Conservation (phyloP, 2,888 invertebrate species). For the Volucella bombylans region DNA sequence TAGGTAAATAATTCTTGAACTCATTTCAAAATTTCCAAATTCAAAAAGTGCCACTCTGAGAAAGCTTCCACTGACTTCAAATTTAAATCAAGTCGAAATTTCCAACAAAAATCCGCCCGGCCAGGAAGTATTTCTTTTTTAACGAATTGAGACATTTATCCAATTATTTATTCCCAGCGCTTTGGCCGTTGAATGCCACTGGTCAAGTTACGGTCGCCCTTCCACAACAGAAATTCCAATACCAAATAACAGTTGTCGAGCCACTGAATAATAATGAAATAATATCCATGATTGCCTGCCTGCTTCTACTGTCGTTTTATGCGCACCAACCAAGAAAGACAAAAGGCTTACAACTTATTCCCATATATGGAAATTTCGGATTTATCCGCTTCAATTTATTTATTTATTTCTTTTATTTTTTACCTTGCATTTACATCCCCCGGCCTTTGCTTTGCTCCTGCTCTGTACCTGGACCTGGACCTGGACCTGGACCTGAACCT, state of each 20-base stretch:
- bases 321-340: slow-evolving; percentile 52
- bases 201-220: slow-evolving; percentile 57
- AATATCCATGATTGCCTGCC: slow-evolving; percentile 66
- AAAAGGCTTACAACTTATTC: slow-evolving; percentile 73
- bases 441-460: slow-evolving; percentile 9
- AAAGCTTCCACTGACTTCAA: too few relatives aligned
- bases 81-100: too few relatives aligned
- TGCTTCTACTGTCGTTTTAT: slow-evolving; percentile 40
- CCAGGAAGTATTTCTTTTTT: slow-evolving; percentile 55
- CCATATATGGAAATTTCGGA: slow-evolving; percentile 72
- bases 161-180: slow-evolving; percentile 67
- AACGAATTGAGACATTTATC: slow-evolving; percentile 71
- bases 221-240: slow-evolving; percentile 70
- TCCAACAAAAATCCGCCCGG: neutral
- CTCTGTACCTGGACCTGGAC: too few relatives aligned
- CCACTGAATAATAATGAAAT: slow-evolving; percentile 74
- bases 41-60: too few relatives aligned
- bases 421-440: slow-evolving; percentile 32
- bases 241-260: slow-evolving; percentile 72
- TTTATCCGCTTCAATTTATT: slow-evolving; percentile 67
- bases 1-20: too few relatives aligned
- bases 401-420: slow-evolving; percentile 60
- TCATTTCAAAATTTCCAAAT: too few relatives aligned
- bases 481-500: slow-evolving; percentile 20
- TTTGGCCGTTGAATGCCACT: slow-evolving; percentile 46